These are phyloP conservation scores for Drosophila arawakana DNA, from an alignment of 1,140 invertebrate species.

Conservation along the genomic window DNA sequence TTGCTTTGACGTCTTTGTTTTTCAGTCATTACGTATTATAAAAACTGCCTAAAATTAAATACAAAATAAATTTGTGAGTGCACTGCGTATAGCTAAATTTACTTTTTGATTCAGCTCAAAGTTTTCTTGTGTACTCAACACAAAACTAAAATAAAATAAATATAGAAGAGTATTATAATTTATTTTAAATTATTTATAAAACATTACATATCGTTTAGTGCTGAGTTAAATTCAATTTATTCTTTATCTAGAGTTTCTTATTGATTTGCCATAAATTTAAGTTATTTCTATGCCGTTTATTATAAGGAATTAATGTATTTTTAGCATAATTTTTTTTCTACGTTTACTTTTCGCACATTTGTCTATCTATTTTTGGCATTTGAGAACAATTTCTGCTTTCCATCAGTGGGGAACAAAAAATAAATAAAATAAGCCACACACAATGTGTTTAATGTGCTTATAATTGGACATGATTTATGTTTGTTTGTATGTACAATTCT, in stretches of 20 bases:
- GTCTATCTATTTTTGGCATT: slow-evolving; percentile 35
- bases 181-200: too few relatives aligned
- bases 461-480: slow-evolving; percentile 50
- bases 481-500: background rate
- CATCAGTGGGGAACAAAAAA: background rate
- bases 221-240: too few relatives aligned
- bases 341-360: slow-evolving; percentile 34
- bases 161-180: background rate
- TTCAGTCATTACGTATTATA: background rate
- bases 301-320: background rate
- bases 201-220: background rate
- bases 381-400: slow-evolving; percentile 19
- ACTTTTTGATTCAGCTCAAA: slow-evolving; percentile 5
- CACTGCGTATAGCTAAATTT: slow-evolving; percentile 20
- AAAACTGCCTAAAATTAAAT: background rate
- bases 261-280: slow-evolving; percentile 9
- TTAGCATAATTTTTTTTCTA: slow-evolving; percentile 9
- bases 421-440: slow-evolving; percentile 9
- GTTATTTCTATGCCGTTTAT: background rate
- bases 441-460: slow-evolving; percentile 53
- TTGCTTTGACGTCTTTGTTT: background rate
- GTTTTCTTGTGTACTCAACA: background rate
- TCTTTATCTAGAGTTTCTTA: background rate
- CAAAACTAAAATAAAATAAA: background rate
- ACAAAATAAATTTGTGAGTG: slow-evolving; percentile 3